Evolutionary conservation across 1,140 invertebrate genomes (phyloP).

Genomic region (Caenorhabditis brenneri): DNA sequence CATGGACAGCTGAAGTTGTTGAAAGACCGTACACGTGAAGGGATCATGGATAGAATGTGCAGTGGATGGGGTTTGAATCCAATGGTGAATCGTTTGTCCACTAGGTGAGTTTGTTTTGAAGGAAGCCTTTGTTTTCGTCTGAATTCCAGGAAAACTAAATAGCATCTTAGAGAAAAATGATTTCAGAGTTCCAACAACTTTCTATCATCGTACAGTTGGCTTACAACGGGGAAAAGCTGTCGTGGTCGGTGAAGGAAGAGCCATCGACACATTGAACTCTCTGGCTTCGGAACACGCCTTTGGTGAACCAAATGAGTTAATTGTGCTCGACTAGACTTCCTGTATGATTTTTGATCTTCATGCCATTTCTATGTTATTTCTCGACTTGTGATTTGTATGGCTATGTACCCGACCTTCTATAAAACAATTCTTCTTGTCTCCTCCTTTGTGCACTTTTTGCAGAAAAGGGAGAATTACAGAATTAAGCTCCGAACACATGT

Average conservation of each 20-base stretch:
- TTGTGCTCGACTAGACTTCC: background rate
- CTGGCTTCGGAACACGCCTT: background rate
- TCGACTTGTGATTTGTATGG: background rate
- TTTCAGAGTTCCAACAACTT: constrained; percentile 6
- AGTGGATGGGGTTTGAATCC: constrained; percentile 35
- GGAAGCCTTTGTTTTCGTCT: background rate
- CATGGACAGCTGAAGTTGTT: constrained; percentile 2
- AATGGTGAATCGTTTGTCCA: background rate
- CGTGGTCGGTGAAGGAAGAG: background rate
- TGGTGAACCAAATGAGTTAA: background rate
- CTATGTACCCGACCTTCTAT: background rate
- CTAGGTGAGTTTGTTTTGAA: background rate
- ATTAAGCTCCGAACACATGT: constrained; percentile 43
- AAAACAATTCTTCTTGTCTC: background rate
- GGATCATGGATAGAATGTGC: constrained; percentile 19
- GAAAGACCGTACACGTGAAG: constrained; percentile 32
- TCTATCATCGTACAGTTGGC: background rate
- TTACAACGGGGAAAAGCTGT: constrained; percentile 17
- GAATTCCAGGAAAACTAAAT: too few relatives aligned
- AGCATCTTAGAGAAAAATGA: background rate
- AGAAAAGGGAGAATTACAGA: constrained; percentile 33
- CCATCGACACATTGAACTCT: constrained; percentile 28
- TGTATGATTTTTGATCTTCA: background rate
- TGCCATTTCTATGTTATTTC: background rate
- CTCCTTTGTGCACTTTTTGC: constrained; percentile 13